These are phyloP conservation scores for Hoplodrina blanda DNA, from an alignment of 2,888 invertebrate genomes.

Conservation along the genomic window DNA sequence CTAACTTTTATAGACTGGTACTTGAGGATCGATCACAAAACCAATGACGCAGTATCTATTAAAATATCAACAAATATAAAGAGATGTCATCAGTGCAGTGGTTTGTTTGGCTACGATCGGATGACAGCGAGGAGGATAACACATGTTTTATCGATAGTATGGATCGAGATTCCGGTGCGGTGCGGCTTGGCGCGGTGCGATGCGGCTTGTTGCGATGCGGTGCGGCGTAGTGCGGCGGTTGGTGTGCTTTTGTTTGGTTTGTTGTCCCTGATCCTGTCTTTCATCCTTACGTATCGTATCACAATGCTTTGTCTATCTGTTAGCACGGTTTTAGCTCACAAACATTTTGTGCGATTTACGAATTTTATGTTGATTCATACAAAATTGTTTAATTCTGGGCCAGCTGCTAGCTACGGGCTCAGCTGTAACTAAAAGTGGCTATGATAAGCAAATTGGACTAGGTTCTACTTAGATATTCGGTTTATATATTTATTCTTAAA, in stretches of 20 bases:
- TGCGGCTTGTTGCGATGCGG: too few relatives aligned
- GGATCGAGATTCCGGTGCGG: background rate
- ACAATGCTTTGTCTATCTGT: too few relatives aligned
- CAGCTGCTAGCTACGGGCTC: background rate
- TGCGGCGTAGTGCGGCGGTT: background rate
- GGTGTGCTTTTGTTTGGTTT: background rate
- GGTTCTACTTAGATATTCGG: too few relatives aligned
- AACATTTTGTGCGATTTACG: too few relatives aligned
- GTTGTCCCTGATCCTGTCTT: background rate
- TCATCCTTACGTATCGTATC: background rate
- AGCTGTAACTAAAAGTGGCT: too few relatives aligned
- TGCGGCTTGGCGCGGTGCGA: background rate
- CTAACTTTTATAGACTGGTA: too few relatives aligned
- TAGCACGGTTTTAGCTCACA: too few relatives aligned
- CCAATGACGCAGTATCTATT: background rate
- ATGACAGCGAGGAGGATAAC: constrained; percentile 6
- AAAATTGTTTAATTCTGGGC: too few relatives aligned
- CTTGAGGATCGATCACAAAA: constrained; percentile 6
- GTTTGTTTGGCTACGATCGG: constrained; percentile 37
- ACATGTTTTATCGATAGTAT: constrained; percentile 10
- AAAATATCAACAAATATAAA: constrained; percentile 17
- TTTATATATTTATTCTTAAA: too few relatives aligned
- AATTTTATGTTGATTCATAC: too few relatives aligned
- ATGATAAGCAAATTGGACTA: too few relatives aligned
- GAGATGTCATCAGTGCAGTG: constrained; percentile 22